Conservation (phyloP, 2,797 vertebrate species). For the Alfaro cultratus region DNA sequence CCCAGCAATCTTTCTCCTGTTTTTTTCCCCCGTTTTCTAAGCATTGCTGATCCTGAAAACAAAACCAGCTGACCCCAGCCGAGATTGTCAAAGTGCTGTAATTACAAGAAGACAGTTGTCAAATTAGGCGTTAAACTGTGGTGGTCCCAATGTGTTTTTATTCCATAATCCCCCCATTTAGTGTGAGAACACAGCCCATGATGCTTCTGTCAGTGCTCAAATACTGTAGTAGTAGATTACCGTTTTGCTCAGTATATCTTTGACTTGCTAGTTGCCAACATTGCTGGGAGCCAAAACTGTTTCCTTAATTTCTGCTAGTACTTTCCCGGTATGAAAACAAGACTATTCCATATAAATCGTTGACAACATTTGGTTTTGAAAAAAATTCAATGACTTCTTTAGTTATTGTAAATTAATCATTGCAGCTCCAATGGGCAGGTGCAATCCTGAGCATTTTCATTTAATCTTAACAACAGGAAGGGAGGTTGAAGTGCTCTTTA, state of each 20-base stretch:
- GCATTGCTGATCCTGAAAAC: not conserved
- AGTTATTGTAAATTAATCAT: not conserved
- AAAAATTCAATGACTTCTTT: not conserved
- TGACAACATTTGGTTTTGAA: not conserved
- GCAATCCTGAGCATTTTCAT: not conserved
- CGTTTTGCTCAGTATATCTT: not conserved
- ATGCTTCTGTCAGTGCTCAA: not conserved
- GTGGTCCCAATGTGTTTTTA: not conserved
- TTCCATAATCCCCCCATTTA: not conserved
- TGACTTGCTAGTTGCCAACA: not conserved
- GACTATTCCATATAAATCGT: not conserved
- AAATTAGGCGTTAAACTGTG: not conserved
- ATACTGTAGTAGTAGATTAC: not conserved
- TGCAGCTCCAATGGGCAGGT: not conserved
- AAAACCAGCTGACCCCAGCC: not conserved
- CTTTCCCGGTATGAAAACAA: not conserved
- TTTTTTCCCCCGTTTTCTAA: not conserved
- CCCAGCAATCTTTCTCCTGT: not conserved
- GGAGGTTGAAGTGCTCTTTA: too few species aligned
- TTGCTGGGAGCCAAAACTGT: not conserved
- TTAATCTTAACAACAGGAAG: not conserved
- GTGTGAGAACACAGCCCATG: not conserved
- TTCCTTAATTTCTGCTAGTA: not conserved
- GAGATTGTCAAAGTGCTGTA: not conserved
- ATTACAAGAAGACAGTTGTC: not conserved